Evolutionary conservation across 1,140 invertebrate species (phyloP).

Genomic region (Lepidurus arcticus): DNA sequence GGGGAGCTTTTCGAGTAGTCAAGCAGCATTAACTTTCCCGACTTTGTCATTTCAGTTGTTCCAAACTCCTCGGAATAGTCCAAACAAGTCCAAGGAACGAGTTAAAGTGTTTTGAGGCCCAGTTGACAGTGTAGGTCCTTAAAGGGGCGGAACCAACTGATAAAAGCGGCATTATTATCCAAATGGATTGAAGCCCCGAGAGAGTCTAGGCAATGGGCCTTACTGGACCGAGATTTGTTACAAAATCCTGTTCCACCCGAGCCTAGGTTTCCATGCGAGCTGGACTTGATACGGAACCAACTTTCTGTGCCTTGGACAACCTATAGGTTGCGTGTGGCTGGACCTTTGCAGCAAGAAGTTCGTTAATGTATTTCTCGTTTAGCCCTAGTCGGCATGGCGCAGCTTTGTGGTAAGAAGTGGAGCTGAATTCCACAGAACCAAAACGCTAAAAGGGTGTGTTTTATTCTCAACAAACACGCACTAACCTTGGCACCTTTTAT

Average conservation of each 20-base stretch:
- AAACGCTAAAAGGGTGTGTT: constrained; percentile 1
- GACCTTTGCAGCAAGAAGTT: neutral
- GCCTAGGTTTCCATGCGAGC: neutral
- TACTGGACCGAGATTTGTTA: too few species aligned
- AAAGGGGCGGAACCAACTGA: too few species aligned
- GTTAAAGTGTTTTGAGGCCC: too few species aligned
- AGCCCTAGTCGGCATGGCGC: neutral
- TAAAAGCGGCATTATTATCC: too few species aligned
- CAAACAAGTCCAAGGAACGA: too few species aligned
- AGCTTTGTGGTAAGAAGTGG: neutral
- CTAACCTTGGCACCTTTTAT: neutral
- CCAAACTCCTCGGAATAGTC: too few species aligned
- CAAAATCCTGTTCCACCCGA: neutral
- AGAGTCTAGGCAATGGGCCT: too few species aligned
- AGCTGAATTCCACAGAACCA: neutral
- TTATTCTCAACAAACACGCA: neutral
- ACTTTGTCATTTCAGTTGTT: too few species aligned
- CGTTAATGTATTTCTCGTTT: constrained; percentile 7
- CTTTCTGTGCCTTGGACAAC: neutral
- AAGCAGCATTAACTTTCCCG: too few species aligned
- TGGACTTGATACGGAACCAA: neutral
- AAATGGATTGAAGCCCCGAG: too few species aligned
- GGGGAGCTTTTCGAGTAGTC: too few species aligned
- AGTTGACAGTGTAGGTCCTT: too few species aligned
- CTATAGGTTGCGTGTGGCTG: neutral